A percentile compares a stretch with the other conserved stretches of the same genome.
These are phyloP conservation scores for Harmothoe impar DNA, from an alignment of 2,888 invertebrate genomes.

Conservation along the genomic window DNA sequence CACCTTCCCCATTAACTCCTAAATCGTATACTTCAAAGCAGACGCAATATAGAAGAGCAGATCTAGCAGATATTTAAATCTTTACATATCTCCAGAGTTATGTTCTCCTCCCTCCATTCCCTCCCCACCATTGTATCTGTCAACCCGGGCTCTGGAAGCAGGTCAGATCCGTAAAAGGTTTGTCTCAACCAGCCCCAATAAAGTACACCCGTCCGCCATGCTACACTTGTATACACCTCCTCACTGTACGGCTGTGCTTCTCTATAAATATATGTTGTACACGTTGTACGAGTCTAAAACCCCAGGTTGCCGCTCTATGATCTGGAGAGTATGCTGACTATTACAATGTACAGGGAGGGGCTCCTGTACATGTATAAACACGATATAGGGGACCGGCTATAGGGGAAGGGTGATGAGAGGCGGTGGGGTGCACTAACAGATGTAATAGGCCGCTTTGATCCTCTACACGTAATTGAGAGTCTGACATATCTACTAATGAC, in stretches of 20 bases:
- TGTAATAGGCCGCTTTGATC: conserved; percentile 36
- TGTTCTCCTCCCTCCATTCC: background rate
- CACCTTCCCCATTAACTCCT: too few relatives aligned
- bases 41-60: conserved; percentile 26
- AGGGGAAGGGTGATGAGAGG: background rate
- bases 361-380: too few relatives aligned
- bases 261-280: too few relatives aligned
- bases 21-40: conserved; percentile 52
- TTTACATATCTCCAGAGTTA: background rate
- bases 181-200: too few relatives aligned
- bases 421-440: background rate
- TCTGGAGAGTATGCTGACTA: too few relatives aligned
- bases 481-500: conserved; percentile 21
- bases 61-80: conserved; percentile 28
- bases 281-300: too few relatives aligned
- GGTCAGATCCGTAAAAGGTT: conserved; percentile 53
- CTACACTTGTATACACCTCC: too few relatives aligned
- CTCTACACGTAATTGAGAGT: background rate
- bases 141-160: background rate
- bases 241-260: too few relatives aligned
- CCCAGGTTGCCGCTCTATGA: too few relatives aligned
- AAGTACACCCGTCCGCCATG: too few relatives aligned
- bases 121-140: background rate
- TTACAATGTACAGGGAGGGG: too few relatives aligned
- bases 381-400: too few relatives aligned